Percentiles rank a stretch among this genome's conserved stretches.
Evolutionary conservation across 1,140 invertebrate genomes (phyloP).

Genomic region (Drosophila biarmipes): DNA sequence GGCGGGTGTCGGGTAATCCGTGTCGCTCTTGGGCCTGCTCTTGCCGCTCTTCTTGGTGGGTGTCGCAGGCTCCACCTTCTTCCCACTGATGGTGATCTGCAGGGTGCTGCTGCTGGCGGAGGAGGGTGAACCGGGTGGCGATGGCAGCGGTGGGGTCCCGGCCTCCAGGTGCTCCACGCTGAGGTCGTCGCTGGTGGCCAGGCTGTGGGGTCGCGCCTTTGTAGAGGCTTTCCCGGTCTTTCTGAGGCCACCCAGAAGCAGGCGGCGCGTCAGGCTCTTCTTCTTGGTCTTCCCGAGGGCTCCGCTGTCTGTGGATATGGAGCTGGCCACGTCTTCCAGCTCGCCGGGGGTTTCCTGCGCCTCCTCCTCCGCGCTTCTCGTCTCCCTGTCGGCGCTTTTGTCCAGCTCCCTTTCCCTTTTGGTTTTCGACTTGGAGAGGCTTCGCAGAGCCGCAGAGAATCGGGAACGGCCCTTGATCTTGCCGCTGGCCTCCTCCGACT

Average conservation of each 20-base stretch:
- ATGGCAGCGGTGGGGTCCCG: conserved; percentile 6
- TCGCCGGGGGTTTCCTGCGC: conserved; percentile 20
- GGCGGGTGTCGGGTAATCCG: conserved; percentile 76
- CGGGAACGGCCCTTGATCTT: conserved; percentile 74
- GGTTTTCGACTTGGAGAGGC: conserved; percentile 63
- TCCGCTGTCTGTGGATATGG: conserved; percentile 39
- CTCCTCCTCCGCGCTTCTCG: conserved; percentile 27
- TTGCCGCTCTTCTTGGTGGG: conserved; percentile 34
- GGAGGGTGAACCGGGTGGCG: conserved; percentile 14
- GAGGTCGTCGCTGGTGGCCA: conserved; percentile 60
- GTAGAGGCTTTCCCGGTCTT: conserved; percentile 62
- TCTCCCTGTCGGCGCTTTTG: conserved; percentile 28
- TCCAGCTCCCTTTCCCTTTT: conserved; percentile 50
- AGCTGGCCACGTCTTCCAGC: conserved; percentile 48
- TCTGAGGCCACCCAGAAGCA: conserved; percentile 61
- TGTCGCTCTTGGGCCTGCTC: conserved; percentile 58
- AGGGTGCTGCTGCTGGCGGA: conserved; percentile 55
- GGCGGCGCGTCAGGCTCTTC: conserved; percentile 68
- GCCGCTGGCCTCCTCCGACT: conserved; percentile 24
- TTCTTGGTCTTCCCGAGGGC: conserved; percentile 58
- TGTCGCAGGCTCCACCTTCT: conserved; percentile 67
- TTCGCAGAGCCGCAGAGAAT: conserved; percentile 77
- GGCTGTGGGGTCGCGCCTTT: conserved; percentile 69
- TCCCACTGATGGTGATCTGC: conserved; percentile 79
- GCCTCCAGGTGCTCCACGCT: conserved; percentile 39